These are phyloP conservation scores for Ceryle rudis DNA, from an alignment of 2,797 vertebrate genomes.

Conservation along the genomic window DNA sequence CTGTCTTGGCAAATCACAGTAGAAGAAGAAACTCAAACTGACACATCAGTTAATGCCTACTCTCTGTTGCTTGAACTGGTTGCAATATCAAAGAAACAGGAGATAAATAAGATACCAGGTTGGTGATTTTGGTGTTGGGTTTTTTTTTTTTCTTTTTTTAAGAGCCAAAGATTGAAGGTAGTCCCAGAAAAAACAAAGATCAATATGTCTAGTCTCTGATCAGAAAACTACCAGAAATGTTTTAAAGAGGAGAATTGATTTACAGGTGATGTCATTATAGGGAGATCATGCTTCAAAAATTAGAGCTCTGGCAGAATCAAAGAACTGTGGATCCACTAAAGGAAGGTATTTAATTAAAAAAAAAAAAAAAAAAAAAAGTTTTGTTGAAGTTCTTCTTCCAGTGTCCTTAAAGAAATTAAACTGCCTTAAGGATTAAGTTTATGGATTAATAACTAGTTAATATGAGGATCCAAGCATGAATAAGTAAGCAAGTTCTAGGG, in stretches of 20 bases:
- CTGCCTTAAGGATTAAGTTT: neutral
- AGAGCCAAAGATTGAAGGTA: neutral
- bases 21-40: neutral
- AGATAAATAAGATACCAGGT: neutral
- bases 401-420: neutral
- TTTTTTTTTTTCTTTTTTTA: neutral
- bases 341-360: neutral
- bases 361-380: neutral
- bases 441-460: neutral
- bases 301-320: neutral
- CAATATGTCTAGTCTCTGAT: neutral
- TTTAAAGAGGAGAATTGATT: neutral
- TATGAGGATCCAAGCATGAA: neutral
- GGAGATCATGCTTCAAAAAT: neutral
- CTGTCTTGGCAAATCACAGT: neutral
- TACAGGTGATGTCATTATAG: neutral
- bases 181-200: neutral
- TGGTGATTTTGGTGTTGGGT: rapidly evolving
- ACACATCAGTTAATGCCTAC: neutral
- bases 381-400: neutral
- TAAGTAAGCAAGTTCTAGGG: neutral
- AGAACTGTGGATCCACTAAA: neutral
- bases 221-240: neutral
- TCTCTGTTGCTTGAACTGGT: neutral
- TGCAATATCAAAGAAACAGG: neutral